Conservation (phyloP, 2,113 vertebrate species). For the Conger conger region DNA sequence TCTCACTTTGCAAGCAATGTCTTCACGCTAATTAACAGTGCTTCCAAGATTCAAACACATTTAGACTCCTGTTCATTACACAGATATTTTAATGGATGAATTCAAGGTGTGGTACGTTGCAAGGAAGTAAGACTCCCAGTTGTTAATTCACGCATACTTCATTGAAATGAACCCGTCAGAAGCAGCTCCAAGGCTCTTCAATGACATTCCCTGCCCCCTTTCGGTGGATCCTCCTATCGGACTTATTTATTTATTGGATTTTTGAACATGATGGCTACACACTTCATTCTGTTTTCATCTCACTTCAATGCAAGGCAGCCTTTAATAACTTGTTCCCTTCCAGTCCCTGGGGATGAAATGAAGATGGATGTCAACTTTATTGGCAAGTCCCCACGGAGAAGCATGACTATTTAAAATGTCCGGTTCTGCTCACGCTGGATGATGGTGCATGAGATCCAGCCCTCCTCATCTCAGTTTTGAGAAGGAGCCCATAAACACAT, state of each 20-base stretch:
- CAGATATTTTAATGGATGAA: background rate
- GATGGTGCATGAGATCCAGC: background rate
- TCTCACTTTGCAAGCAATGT: background rate
- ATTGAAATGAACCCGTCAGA: background rate
- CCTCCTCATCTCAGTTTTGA: slow-evolving; percentile 18
- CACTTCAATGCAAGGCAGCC: background rate
- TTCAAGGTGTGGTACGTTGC: background rate
- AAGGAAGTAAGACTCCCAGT: background rate
- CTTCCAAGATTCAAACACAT: background rate
- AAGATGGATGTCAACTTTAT: background rate
- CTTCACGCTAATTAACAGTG: too few species aligned
- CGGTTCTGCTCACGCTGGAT: background rate
- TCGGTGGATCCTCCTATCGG: background rate
- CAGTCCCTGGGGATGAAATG: background rate
- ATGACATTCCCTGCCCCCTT: background rate
- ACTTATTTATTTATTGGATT: background rate
- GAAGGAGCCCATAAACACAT: background rate
- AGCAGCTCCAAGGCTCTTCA: background rate
- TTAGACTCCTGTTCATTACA: background rate
- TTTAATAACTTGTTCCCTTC: background rate
- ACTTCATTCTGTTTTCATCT: background rate
- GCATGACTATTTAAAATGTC: background rate
- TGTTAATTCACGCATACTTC: background rate
- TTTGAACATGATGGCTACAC: background rate
- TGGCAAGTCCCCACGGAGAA: background rate